A percentile compares a stretch with the other conserved stretches of the same genome.
These are phyloP conservation scores for Oriolus oriolus DNA, from an alignment of 2,113 vertebrate species.

Conservation along the genomic window DNA sequence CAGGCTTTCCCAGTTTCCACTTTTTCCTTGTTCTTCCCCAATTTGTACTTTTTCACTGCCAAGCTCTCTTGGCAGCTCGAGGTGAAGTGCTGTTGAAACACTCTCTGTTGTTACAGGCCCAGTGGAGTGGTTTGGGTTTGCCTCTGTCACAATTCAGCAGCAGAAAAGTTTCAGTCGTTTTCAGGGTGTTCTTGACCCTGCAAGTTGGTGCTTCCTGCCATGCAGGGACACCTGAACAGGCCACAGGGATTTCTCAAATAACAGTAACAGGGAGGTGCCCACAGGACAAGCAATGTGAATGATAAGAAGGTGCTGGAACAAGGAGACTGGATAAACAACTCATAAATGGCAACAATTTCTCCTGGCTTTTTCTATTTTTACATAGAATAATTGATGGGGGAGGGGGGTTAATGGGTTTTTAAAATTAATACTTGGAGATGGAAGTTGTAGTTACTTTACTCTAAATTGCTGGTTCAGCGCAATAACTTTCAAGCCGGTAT, in stretches of 20 bases:
- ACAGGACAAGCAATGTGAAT: neutral
- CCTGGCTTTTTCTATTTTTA: neutral
- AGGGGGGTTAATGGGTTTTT: fast-evolving
- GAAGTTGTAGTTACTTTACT: neutral
- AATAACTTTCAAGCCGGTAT: neutral
- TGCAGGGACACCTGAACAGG: neutral
- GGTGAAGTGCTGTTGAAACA: neutral
- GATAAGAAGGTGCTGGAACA: neutral
- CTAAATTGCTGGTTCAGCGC: neutral
- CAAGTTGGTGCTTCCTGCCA: neutral
- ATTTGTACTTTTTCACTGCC: neutral
- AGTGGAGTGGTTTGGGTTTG: neutral
- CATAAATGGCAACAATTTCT: neutral
- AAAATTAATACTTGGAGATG: neutral
- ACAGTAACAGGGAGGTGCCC: neutral
- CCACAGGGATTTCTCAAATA: neutral
- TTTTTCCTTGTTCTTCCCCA: neutral
- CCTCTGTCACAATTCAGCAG: neutral
- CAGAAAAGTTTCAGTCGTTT: neutral
- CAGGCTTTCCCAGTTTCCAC: constrained; percentile 3
- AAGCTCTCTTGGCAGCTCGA: neutral
- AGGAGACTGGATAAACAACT: neutral
- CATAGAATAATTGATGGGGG: neutral
- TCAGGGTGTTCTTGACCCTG: neutral
- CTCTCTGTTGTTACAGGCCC: neutral